Evolutionary conservation across 2,113 vertebrate species (phyloP).

Genomic region (Alaudala cheleensis): DNA sequence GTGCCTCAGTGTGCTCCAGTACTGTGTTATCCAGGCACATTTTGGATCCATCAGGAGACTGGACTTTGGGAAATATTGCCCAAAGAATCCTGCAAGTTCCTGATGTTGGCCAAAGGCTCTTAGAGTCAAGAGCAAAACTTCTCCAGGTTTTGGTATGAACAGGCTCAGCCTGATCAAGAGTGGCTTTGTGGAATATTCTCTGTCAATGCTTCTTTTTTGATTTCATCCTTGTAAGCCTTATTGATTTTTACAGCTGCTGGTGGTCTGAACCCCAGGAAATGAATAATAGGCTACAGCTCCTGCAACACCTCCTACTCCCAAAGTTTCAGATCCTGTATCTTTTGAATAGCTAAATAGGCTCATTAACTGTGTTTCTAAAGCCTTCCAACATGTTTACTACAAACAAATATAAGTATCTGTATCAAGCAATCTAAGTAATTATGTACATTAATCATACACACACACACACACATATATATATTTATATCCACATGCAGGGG

Average conservation of each 20-base stretch:
- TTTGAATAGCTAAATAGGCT: constrained; percentile 14
- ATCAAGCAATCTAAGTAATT: not conserved
- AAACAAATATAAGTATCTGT: not conserved
- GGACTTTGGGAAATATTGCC: not conserved
- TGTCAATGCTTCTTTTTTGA: constrained; percentile 1
- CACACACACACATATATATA: not conserved
- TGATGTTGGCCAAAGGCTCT: not conserved
- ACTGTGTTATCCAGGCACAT: not conserved
- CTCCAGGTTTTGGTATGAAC: accelerated
- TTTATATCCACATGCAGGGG: not conserved
- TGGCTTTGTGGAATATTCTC: not conserved
- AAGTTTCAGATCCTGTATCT: not conserved
- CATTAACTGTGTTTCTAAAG: not conserved
- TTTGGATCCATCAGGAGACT: not conserved
- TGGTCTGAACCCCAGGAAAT: constrained; percentile 15
- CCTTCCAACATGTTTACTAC: not conserved
- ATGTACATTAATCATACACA: not conserved
- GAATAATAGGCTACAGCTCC: not conserved
- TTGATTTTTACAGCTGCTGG: constrained; percentile 39
- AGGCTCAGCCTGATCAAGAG: not conserved
- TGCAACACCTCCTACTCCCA: not conserved
- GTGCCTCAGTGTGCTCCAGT: not conserved
- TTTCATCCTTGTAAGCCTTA: constrained; percentile 38
- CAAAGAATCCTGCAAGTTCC: not conserved
- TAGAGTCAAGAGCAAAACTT: not conserved